Conservation (phyloP, 2,888 invertebrate genomes). For the Resseliella maxima region DNA sequence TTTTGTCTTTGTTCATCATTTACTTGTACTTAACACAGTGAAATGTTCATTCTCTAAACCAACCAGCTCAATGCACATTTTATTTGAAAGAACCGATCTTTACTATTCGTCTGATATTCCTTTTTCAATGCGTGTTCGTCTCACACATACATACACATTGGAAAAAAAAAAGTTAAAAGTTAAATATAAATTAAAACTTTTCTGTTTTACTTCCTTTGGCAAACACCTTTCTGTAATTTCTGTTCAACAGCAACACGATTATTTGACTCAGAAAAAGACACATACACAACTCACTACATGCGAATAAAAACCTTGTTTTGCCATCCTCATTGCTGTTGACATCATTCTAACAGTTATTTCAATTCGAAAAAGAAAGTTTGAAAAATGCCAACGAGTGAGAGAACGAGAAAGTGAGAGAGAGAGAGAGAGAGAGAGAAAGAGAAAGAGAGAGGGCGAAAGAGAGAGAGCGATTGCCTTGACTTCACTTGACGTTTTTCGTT, state of each 20-base stretch:
- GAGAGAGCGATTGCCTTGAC: too few relatives aligned
- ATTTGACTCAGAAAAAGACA: not conserved
- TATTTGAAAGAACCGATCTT: not conserved
- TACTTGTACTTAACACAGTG: not conserved
- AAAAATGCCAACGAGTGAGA: not conserved
- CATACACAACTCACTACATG: not conserved
- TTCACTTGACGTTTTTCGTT: not conserved
- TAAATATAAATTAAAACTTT: slow-evolving; percentile 55
- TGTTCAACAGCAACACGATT: not conserved
- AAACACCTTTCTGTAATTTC: slow-evolving; percentile 55
- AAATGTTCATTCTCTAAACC: not conserved
- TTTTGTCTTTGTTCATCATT: not conserved
- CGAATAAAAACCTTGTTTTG: slow-evolving; percentile 14
- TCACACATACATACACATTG: not conserved
- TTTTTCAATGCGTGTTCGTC: too few relatives aligned
- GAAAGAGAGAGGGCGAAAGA: not conserved
- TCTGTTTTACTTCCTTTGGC: slow-evolving; percentile 43
- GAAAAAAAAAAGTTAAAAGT: not conserved
- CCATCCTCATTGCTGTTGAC: not conserved
- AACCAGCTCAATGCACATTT: too few relatives aligned
- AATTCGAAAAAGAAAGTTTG: too few relatives aligned
- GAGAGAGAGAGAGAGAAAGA: not conserved
- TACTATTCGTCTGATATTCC: not conserved
- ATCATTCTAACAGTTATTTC: slow-evolving; percentile 1
- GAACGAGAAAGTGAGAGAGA: not conserved